Base-by-base conservation (phyloP, 2,888 invertebrate genomes). In the Hirtodrosophila confusa region DNA sequence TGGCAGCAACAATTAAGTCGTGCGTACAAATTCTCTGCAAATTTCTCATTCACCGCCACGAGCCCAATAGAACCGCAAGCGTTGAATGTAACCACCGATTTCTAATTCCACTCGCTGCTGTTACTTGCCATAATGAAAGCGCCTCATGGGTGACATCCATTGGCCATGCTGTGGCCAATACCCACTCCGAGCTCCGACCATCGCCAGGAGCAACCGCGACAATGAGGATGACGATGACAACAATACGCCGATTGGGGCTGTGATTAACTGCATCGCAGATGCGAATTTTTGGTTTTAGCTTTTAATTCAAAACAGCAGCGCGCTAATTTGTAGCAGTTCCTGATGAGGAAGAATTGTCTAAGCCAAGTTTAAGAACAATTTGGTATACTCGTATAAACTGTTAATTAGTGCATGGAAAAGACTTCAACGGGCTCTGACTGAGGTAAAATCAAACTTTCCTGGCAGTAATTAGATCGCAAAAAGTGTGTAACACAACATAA, bases 1-100 rank as follows among this genome's bases (percentile, higher is more conserved):
- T 56, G 54, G 61, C 61, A 62, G 61, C 86, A 83, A 74, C 86
- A 86, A 82, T 82, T 82, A 86, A 75, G 75, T 75, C 73, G 70
- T 78, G 73, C 86, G 68, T 69, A 84, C 73, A 78, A 80, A 84
- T 86, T 67, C 78, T 39, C 61, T 35, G 66, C 47, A 68, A 83
- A 80, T 75, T 75, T 84, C 66, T 64, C 68, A 80, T 84, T 78
- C 80, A 86, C 70, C 54, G 84, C 43, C 27, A 27, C 53, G 48
- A 33, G 49, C 43, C 56, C 44, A 57, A 40, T 62, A 62, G 43
- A 56, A 63, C 75, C 75, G 49, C 75, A 63, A 63, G 55, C 51
- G 55, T 27, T 35, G 40, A 60, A 35, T 61, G 56, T 43, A 47
- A 55, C 41, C 43, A 39, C 8, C 31, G 43, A 61, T 58, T 64